These are phyloP conservation scores for Pandemis corylana DNA, from an alignment of 2,888 invertebrate genomes.

Conservation along the genomic window DNA sequence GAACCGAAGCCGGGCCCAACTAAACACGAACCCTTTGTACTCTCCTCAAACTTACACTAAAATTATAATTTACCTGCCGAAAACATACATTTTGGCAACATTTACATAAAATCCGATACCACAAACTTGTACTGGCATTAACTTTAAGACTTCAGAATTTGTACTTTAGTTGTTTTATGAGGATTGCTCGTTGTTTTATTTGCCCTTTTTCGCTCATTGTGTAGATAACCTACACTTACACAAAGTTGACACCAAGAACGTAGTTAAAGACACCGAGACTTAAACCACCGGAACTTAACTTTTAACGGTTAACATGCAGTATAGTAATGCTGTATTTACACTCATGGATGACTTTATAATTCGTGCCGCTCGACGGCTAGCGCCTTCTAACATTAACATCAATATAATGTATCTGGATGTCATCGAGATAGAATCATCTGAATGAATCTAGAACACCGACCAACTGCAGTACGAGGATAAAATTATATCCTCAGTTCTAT, in stretches of 20 bases:
- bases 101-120: constrained; percentile 74
- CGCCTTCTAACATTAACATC: constrained; percentile 20
- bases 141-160: constrained; percentile 81
- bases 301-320: constrained; percentile 48
- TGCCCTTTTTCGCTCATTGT: constrained; percentile 52
- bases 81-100: constrained; percentile 83
- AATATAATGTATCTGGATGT: background rate
- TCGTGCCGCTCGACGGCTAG: constrained; percentile 26
- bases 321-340: constrained; percentile 68
- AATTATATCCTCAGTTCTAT: constrained; percentile 19
- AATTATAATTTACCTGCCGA: constrained; percentile 69
- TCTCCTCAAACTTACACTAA: constrained; percentile 73
- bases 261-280: constrained; percentile 73
- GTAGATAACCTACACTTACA: constrained; percentile 63
- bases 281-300: constrained; percentile 67
- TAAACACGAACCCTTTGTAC: constrained; percentile 63
- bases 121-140: constrained; percentile 84
- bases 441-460: constrained; percentile 24
- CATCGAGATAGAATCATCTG: background rate
- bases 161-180: constrained; percentile 79
- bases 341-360: constrained; percentile 57
- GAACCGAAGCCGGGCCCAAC: constrained; percentile 50
- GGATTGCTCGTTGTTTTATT: constrained; percentile 74
- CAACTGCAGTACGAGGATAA: background rate
- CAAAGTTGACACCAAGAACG: constrained; percentile 76